Evolutionary conservation across 2,888 invertebrate genomes (phyloP).

Genomic region (Liopterus haemorrhoidalis): DNA sequence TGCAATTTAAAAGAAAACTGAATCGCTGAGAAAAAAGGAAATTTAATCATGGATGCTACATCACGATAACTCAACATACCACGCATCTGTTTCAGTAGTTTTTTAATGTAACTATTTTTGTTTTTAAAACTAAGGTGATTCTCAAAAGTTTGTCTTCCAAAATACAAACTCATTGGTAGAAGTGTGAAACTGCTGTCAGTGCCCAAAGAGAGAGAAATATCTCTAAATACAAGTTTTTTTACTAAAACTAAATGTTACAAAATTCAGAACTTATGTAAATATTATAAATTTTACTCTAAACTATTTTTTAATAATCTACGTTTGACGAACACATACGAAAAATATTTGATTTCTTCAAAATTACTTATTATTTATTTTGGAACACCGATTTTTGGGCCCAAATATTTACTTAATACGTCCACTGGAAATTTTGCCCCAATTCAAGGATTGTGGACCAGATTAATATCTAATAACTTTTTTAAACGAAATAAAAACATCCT

Average conservation of each 20-base stretch:
- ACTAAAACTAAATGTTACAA: background rate
- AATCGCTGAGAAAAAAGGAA: no score
- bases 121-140: no score
- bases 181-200: no score
- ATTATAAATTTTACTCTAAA: conserved; percentile 25
- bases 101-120: no score
- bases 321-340: conserved; percentile 30
- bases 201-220: no score
- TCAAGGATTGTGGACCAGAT: conserved; percentile 34
- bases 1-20: no score
- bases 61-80: no score
- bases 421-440: conserved; percentile 35
- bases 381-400: conserved; percentile 17
- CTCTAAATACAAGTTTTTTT: no score
- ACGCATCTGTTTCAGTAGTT: no score
- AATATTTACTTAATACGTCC: conserved; percentile 29
- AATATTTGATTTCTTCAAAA: conserved; percentile 27
- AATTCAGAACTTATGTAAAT: background rate
- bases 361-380: conserved; percentile 26
- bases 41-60: no score
- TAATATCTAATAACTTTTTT: conserved; percentile 16
- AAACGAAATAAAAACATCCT: conserved; percentile 21
- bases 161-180: no score
- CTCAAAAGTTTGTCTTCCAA: no score
- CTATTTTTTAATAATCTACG: conserved; percentile 19